Evolutionary conservation across 2,888 invertebrate genomes (phyloP).

Genomic region (Phorcus lineatus): DNA sequence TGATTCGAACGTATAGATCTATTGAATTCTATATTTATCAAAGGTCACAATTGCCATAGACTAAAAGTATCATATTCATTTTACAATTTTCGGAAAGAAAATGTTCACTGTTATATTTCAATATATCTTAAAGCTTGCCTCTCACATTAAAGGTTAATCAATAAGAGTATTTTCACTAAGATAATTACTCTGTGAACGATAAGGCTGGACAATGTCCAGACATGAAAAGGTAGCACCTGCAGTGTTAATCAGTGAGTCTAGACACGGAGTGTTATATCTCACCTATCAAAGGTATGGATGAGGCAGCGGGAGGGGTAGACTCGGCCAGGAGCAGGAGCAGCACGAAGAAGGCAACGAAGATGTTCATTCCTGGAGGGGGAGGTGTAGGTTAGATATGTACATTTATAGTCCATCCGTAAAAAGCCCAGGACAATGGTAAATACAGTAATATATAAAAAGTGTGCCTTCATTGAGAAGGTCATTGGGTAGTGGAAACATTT

Average conservation of each 20-base stretch:
- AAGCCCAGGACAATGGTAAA: neutral
- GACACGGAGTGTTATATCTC: slow-evolving; percentile 30
- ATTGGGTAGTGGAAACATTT: too few relatives aligned
- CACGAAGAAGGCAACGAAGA: slow-evolving; percentile 75
- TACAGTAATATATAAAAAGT: too few relatives aligned
- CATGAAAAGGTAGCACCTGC: too few relatives aligned
- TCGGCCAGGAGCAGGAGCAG: slow-evolving; percentile 73
- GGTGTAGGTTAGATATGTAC: neutral
- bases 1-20: too few relatives aligned
- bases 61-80: too few relatives aligned
- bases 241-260: neutral
- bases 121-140: too few relatives aligned
- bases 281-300: slow-evolving; percentile 73
- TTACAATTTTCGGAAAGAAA: too few relatives aligned
- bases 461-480: too few relatives aligned
- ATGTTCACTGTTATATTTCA: too few relatives aligned
- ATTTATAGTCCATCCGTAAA: neutral
- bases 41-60: too few relatives aligned
- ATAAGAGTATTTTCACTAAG: neutral
- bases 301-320: slow-evolving; percentile 73
- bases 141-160: neutral
- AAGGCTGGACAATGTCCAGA: neutral
- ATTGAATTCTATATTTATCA: too few relatives aligned
- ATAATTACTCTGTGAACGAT: neutral
- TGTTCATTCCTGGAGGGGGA: slow-evolving; percentile 72